A percentile compares a stretch with the other conserved stretches of the same genome.
These are phyloP conservation scores for Baryphthengus martii DNA, from an alignment of 2,113 vertebrate species.

Conservation along the genomic window DNA sequence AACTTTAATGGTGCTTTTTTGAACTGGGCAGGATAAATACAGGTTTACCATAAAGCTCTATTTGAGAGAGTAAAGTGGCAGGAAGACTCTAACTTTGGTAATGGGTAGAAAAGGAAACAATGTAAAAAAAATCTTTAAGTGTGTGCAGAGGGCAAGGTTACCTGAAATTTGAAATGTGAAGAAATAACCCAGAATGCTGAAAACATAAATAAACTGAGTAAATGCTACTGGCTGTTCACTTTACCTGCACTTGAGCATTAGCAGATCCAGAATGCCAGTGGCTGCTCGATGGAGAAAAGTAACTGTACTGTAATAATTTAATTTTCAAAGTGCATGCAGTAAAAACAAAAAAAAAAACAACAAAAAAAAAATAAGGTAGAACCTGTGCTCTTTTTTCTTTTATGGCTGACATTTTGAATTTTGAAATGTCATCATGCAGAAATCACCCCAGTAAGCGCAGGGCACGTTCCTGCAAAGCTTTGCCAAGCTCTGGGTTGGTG, in stretches of 20 bases:
- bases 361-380: neutral
- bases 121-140: neutral
- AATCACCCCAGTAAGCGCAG: neutral
- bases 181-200: neutral
- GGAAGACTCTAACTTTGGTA: neutral
- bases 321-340: neutral
- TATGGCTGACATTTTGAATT: constrained; percentile 47
- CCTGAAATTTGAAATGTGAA: neutral
- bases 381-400: neutral
- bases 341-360: neutral
- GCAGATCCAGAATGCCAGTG: neutral
- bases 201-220: neutral
- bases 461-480: neutral
- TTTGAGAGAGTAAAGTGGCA: neutral
- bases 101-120: neutral
- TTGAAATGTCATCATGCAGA: constrained; percentile 43
- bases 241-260: neutral
- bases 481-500: neutral
- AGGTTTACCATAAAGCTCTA: neutral
- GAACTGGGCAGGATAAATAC: neutral
- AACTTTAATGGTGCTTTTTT: constrained; percentile 33
- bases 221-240: neutral
- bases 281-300: neutral
- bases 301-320: neutral
- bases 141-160: neutral